Percentiles rank a stretch among this genome's conserved stretches.
These are phyloP conservation scores for Sternotherus odoratus DNA, from an alignment of 2,797 vertebrate genomes.

Conservation along the genomic window DNA sequence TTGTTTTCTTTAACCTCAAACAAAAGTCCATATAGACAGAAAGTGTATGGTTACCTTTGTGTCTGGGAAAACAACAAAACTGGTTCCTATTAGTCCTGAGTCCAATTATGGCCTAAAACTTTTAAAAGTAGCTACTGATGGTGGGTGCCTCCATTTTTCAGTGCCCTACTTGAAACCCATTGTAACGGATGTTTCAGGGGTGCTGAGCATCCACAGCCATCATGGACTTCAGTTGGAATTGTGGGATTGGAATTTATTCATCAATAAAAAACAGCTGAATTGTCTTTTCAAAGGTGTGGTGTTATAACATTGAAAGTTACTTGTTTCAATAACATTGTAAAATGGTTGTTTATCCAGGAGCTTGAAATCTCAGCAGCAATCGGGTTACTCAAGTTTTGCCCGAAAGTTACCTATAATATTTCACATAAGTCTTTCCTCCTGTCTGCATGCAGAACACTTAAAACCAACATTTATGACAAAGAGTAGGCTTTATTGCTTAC, in stretches of 20 bases:
- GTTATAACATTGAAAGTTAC: background rate
- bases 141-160: background rate
- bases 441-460: background rate
- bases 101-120: background rate
- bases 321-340: background rate
- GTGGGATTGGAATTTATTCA: background rate
- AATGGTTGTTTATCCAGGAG: background rate
- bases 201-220: background rate
- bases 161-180: background rate
- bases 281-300: background rate
- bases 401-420: slow-evolving; percentile 26
- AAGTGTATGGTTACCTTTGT: rapidly evolving
- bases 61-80: background rate
- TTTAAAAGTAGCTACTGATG: background rate
- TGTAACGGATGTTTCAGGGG: background rate
- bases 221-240: background rate
- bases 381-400: background rate
- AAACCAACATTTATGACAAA: slow-evolving; percentile 52
- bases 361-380: background rate
- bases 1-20: background rate
- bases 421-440: slow-evolving; percentile 17
- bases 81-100: background rate
- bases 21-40: background rate
- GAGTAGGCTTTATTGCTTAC: slow-evolving; percentile 15
- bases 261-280: background rate